Base-by-base conservation (phyloP, 2,797 vertebrate genomes). In the Ibycter americanus region DNA sequence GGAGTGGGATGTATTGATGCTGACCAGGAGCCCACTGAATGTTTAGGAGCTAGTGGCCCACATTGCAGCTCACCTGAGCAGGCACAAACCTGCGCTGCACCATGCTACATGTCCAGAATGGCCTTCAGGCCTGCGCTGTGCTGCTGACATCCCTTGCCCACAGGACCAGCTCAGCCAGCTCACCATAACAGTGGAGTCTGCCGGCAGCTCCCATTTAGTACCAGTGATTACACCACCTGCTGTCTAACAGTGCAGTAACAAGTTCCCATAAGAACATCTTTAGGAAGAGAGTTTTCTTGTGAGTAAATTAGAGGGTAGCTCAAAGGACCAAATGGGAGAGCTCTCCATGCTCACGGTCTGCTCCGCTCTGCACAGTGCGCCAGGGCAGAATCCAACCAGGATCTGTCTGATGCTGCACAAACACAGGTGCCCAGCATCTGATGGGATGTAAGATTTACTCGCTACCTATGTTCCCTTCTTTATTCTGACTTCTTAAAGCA, bases 181-280 rank as follows among this genome's bases (percentile, higher is more conserved):
- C 44, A 22, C 20, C 5, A 0, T 34, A n/a, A 51, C 19, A 18
- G 23, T 65, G 3, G 4, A 15, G 15, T 20, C n/a, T 17, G 13
- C 9, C 12, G 26, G 25, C 5, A 52, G 23, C 19, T 76, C 21
- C 36, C n/a, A 9, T 12, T 38, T 22, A 6, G 22, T 44, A 47
- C 18, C 9, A 32, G 15, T 0, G 1, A 42, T 34, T 22, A 62
- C 0, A 2, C 3, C 31, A 36, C 36, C 40, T 32, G 27, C 12
- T 52, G 29, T 52, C 25, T 34, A 59, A 40, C 32, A 42, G 18
- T 36, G 11, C 26, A 52, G 29, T 26, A n/a, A 29, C 19, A 36
- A 21, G 16, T 38, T 29, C 20, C 59, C 8, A 15, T 46, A 31
- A 74, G 40, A 77, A 25, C 22, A n/a, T 25, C 42, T 17, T 71